phyloP scores from a whole-genome alignment of 1,140 invertebrate species.

The Bombus waltoni region DNA sequence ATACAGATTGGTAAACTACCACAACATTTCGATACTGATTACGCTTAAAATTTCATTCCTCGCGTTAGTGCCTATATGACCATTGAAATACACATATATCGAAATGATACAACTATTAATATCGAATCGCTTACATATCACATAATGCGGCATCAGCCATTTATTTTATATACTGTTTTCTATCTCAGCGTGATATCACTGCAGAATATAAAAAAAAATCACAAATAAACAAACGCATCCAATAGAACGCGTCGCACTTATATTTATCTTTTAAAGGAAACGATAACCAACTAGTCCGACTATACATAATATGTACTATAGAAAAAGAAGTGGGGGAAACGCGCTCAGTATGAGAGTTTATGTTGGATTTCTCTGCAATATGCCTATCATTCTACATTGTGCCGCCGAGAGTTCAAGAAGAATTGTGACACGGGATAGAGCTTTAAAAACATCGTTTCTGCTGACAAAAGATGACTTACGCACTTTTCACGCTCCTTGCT shows the following conservation, averaged over 20 bases:
- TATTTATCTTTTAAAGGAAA: no score
- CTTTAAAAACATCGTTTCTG: no score
- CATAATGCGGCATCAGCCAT: no score
- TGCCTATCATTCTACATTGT: neutral
- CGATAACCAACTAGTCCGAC: neutral
- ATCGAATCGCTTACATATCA: neutral
- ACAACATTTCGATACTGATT: no score
- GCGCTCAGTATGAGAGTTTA: accelerated
- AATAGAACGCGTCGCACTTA: no score
- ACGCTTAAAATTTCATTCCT: neutral
- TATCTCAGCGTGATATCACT: no score
- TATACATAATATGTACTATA: accelerated
- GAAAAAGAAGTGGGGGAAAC: neutral
- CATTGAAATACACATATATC: neutral
- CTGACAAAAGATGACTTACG: neutral
- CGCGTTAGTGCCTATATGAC: no score
- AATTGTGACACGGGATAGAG: no score
- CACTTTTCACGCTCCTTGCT: neutral
- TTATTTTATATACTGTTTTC: no score
- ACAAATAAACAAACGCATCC: no score
- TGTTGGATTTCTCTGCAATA: accelerated
- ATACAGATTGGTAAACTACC: no score
- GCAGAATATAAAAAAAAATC: no score
- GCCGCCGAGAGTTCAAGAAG: neutral
- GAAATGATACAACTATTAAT: neutral